Percentiles rank a stretch among this genome's conserved stretches.
Conservation (phyloP, 2,888 invertebrate genomes). For the Formica aserva region DNA sequence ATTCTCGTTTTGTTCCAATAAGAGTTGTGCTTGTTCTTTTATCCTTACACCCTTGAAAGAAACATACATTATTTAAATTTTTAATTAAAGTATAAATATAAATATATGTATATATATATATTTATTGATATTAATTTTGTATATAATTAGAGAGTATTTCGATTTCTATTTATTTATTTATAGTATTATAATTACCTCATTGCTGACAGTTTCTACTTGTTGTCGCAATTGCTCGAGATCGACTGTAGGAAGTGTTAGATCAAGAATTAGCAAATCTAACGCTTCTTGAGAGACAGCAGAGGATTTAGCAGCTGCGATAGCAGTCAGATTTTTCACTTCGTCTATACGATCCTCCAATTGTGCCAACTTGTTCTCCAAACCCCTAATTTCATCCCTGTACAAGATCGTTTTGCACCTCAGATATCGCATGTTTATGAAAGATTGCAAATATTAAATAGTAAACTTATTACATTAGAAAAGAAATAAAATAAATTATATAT, state of each 20-base stretch:
- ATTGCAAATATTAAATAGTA: not conserved
- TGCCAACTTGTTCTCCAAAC: conserved; percentile 89
- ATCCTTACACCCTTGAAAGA: conserved; percentile 85
- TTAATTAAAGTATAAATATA: not conserved
- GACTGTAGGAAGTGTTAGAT: conserved; percentile 92
- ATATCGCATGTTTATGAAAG: not conserved
- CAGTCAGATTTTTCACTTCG: conserved; percentile 90
- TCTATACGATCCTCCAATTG: conserved; percentile 90
- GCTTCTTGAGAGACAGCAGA: conserved; percentile 93
- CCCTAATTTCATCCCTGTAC: conserved; percentile 89
- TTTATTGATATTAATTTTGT: not conserved
- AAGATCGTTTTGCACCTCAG: not conserved
- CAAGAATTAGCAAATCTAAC: conserved; percentile 92
- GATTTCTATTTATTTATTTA: conserved; percentile 20
- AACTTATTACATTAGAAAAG: not conserved
- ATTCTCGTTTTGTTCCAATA: conserved; percentile 87
- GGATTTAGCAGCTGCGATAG: conserved; percentile 91
- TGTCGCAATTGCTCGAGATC: conserved; percentile 90
- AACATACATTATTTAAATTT: not conserved
- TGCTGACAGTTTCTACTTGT: conserved; percentile 90
- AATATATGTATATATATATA: conserved; percentile 12
- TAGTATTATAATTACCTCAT: conserved; percentile 87
- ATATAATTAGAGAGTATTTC: not conserved
- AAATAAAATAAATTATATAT: not conserved
- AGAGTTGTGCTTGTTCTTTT: conserved; percentile 88